Percentiles rank a stretch among this genome's conserved stretches.
Conservation (phyloP, 2,888 invertebrate genomes). For the Drosophila barbarae region DNA sequence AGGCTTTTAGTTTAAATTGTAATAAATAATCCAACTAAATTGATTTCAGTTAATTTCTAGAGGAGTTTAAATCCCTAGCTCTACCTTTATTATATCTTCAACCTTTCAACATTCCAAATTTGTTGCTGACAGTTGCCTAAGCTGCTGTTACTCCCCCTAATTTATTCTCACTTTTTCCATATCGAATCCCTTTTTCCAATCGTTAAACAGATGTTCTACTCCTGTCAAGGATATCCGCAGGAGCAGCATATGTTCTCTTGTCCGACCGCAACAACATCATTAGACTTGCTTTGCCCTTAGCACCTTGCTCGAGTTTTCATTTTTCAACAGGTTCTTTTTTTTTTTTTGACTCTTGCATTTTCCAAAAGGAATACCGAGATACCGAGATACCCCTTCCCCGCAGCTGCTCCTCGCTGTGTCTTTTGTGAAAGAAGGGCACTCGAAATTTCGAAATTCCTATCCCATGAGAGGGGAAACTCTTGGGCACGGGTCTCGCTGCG, state of each 20-base stretch:
- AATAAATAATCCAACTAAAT: too few species aligned
- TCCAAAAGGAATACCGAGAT: background rate
- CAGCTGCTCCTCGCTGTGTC: slow-evolving; percentile 41
- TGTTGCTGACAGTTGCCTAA: slow-evolving; percentile 23
- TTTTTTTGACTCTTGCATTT: background rate
- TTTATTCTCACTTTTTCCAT: background rate
- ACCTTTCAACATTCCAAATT: background rate
- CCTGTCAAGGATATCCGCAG: slow-evolving; percentile 66
- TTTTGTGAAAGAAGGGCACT: slow-evolving; percentile 5
- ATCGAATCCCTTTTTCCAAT: slow-evolving; percentile 21
- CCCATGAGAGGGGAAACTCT: slow-evolving; percentile 2
- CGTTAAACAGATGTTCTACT: slow-evolving; percentile 22
- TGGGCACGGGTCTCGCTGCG: slow-evolving; percentile 51
- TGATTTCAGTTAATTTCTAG: background rate
- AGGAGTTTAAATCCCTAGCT: rapidly evolving
- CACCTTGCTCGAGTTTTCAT: slow-evolving; percentile 49
- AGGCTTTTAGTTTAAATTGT: too few species aligned
- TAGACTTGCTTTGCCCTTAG: slow-evolving; percentile 34
- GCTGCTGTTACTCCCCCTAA: slow-evolving; percentile 9
- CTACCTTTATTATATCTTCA: background rate
- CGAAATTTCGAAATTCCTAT: slow-evolving; percentile 17
- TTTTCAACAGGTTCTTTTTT: slow-evolving; percentile 54
- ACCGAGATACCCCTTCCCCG: background rate
- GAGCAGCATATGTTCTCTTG: slow-evolving; percentile 47
- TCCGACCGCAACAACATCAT: slow-evolving; percentile 58